Evolutionary conservation across 2,113 vertebrate species (phyloP), one percentile per base, ranked within the genome.

Genomic region (Chionis minor): DNA sequence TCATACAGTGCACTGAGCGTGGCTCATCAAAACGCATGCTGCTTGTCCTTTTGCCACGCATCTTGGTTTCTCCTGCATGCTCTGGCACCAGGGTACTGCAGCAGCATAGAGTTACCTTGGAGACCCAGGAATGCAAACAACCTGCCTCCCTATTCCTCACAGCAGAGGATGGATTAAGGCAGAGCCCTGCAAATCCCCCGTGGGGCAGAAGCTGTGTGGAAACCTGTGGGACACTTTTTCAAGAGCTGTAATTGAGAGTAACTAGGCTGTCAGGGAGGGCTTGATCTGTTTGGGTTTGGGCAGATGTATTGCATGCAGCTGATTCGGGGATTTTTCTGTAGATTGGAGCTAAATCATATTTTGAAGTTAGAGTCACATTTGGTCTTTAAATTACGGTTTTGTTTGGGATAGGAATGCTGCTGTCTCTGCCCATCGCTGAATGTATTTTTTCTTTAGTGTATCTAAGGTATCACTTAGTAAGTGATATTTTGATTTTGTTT

Each of bases 271-370:
- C 0, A 0, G 13, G 14, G 1, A 87, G 47, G 20, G 38, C 72
- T 89, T 89, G 7, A 14, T 84, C 86, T 74, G 32, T 70, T 91
- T 84, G 61, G 81, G 30, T 89, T 80, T 81, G 59, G 45, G 55
- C 15, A 85, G 70, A 79, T 24, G 54, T 52, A 19, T 38, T 87
- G 14, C 30, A 15, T 87, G 14, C 30, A 15, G 47, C 28, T 84
- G 67, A 84, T 85, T 63, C 91, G 33, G 49, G 23, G 47, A 61
- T 30, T 91, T 92, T 96, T 86, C 56, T 86, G n/a, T 61, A 73
- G 38, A 23, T 71, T 49, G 45, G 45, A 66, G 55, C 30, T 71
- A 61, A 92, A 84, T 35, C 72, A 16, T 62, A 33, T 62, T 74
- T 92, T 13, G 38, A 47, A 32, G 11, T 78, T 72, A 47, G 26